Percentiles rank a stretch among this genome's conserved stretches.
phyloP scores from a whole-genome alignment of 2,797 vertebrate genomes.

The Phaenicophaeus curvirostris region DNA sequence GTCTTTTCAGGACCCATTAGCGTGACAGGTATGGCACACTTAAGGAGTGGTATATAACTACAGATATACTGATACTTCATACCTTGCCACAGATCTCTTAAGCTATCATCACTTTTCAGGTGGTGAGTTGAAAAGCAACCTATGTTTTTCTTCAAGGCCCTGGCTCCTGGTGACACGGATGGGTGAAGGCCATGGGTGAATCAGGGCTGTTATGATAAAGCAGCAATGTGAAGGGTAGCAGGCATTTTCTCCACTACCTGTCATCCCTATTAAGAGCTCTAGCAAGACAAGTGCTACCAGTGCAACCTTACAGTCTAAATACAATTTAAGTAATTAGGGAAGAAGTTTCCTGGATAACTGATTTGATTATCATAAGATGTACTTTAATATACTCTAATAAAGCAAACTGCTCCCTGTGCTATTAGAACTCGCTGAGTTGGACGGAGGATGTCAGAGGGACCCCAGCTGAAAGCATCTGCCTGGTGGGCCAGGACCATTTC shows the following conservation, averaged over 20 bases:
- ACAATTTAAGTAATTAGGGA: neutral
- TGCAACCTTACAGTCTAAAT: neutral
- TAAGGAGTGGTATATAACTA: neutral
- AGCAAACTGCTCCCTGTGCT: fast-evolving
- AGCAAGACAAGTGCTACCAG: neutral
- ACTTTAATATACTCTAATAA: neutral
- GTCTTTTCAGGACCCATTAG: fast-evolving
- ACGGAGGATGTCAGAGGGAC: neutral
- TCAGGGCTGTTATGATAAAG: neutral
- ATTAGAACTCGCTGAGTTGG: neutral
- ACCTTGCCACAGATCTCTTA: no score
- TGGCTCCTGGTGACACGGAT: neutral
- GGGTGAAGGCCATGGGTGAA: neutral
- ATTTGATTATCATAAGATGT: neutral
- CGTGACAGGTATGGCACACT: no score
- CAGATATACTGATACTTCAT: neutral
- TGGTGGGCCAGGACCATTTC: neutral
- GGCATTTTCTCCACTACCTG: neutral
- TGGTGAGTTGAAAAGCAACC: neutral
- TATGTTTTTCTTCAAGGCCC: no score
- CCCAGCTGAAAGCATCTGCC: neutral
- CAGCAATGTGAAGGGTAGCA: neutral
- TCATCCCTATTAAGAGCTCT: neutral
- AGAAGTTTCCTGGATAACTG: neutral
- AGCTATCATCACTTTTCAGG: neutral